Evolutionary conservation across 64 coral and sea anemone species (phyloP).

Genomic region (Montipora capricornis): DNA sequence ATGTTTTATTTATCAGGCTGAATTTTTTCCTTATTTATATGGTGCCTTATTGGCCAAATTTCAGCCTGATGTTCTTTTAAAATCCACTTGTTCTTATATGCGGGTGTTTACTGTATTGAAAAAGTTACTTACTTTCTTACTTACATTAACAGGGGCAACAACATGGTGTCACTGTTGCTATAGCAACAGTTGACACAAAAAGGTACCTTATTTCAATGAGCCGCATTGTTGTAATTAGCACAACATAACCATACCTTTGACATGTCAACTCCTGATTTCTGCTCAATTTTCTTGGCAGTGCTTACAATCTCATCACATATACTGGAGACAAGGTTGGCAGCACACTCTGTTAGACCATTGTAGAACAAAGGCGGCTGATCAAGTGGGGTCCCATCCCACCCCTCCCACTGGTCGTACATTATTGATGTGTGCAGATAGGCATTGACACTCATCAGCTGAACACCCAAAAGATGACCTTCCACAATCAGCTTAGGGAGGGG

Average conservation of each 20-base stretch:
- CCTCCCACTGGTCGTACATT: conserved; percentile 52
- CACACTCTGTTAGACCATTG: conserved; percentile 45
- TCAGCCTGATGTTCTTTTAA: no score
- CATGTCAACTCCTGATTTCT: background rate
- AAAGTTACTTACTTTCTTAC: no score
- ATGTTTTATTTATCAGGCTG: no score
- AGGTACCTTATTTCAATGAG: no score
- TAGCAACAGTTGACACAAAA: no score
- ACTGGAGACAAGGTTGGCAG: conserved; percentile 32
- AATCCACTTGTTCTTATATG: no score
- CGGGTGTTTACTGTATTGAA: no score
- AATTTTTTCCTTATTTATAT: no score
- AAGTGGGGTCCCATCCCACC: conserved; percentile 71
- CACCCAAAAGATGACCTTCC: conserved; percentile 49
- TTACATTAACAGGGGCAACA: no score
- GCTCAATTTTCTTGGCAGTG: conserved; percentile 53
- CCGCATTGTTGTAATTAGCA: no score
- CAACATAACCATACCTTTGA: background rate
- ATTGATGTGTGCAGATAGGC: conserved; percentile 69
- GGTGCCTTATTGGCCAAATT: no score
- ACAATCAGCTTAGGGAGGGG: conserved; percentile 12
- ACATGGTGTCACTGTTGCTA: no score
- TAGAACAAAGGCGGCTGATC: conserved; percentile 74
- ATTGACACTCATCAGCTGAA: conserved; percentile 59
- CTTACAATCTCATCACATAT: conserved; percentile 46